Evolutionary conservation across 2,888 invertebrate species (phyloP).

Genomic region (Pantelozetes paolii): DNA sequence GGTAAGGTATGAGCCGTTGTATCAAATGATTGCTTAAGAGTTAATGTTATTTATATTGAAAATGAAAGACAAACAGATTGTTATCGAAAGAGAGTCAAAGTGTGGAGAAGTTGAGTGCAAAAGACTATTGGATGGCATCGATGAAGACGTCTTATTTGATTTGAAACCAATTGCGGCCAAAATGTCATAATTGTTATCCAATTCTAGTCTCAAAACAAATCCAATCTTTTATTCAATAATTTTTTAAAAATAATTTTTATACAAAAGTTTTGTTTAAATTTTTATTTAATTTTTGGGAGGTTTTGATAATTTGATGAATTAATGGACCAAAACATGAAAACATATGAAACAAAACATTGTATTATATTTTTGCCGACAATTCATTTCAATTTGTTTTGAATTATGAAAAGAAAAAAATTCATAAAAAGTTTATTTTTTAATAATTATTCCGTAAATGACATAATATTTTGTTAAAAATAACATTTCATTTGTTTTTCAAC

Average conservation of each 20-base stretch:
- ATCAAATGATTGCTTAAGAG: neutral
- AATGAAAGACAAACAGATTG: slow-evolving; percentile 19
- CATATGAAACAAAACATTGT: neutral
- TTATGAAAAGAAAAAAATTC: neutral
- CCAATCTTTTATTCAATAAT: neutral
- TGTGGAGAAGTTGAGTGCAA: slow-evolving; percentile 35
- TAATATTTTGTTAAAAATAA: slow-evolving; percentile 1
- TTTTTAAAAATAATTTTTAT: neutral
- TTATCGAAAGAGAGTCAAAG: neutral
- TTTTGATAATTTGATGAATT: neutral
- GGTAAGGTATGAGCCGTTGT: slow-evolving; percentile 41
- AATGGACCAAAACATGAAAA: neutral
- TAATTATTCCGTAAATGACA: too few relatives aligned
- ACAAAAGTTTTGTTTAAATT: neutral
- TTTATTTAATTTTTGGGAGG: neutral
- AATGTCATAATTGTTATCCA: neutral
- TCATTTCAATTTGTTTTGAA: neutral
- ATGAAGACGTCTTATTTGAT: slow-evolving; percentile 28
- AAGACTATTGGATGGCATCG: slow-evolving; percentile 27
- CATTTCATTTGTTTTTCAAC: neutral
- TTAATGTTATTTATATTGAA: neutral
- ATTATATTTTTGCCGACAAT: neutral
- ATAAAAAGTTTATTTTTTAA: neutral
- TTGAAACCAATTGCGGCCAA: slow-evolving; percentile 31
- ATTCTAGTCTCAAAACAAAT: slow-evolving; percentile 4